Evolutionary conservation across 1,140 invertebrate species (phyloP), one percentile per base, ranked within the genome.

Genomic region (Spodoptera litura): DNA sequence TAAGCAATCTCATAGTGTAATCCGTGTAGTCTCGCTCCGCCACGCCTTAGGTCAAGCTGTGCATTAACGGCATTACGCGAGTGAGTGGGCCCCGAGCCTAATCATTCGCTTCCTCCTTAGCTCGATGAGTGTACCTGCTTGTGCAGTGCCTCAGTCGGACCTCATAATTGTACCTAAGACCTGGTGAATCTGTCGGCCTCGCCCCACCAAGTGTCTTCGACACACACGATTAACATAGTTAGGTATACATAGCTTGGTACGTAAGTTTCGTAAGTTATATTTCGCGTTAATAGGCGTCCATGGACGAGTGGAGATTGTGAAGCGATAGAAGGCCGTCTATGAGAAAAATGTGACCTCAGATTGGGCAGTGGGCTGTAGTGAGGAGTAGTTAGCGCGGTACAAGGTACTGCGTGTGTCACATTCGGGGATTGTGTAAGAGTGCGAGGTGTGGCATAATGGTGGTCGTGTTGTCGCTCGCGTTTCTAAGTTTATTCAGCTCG

Each of bases 331-430:
- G 83, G 84, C 81, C 81, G 78, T 58, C 27, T 81, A 85, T 89
- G 86, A 87, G 88, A 90, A 86, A 82, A 83, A 81, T 84, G 79
- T 85, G 88, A 85, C 88, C 88, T 89, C 87, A 86, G 73, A 78
- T 68, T 72, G 61, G 72, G 44, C 27, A 66, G 73, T 52, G 59
- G 31, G 71, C 70, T 61, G 38, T 12, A 20, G 71, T 51, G 74
- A 49, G 31, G 62, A 68, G 61, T 38, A 27, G 61, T 51, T 44
- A 20, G 20, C 20, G 20, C 49, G 44, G 44, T 61, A 44, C 38
- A 35, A 52, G 35, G 35, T 52, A 62, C 66, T 79, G 52, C 72
- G 11, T 78, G 75, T 80, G 76, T 64, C 64, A 74, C 59, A 64
- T 80, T 75, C 61, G 70, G 2, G 13, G 52, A 49, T 81, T 84